Evolutionary conservation across 2,888 invertebrate species (phyloP), one percentile per base, ranked within the genome.

Genomic region (Cenopis cana): DNA sequence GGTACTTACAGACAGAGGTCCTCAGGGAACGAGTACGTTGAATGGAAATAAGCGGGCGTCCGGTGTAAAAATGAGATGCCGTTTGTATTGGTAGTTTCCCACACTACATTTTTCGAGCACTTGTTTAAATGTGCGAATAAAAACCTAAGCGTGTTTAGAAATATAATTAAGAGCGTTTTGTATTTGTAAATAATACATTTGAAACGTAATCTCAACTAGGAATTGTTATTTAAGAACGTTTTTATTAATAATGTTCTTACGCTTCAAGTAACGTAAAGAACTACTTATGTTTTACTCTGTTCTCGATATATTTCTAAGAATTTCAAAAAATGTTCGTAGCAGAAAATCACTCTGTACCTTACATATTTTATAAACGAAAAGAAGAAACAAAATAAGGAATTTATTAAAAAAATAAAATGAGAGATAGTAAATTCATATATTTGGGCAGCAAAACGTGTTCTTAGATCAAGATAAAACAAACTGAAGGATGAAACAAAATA

Each of bases 401-500:
- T 17, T 14, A 14, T n/a, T 24, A 24, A 46, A 46, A n/a, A 46
- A 14, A 46, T 46, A n/a, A 46, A 14, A 46, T n/a, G 14, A 46
- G 8, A 46, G n/a, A 1, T 8, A n/a, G 18, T 12, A 36, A 17
- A 59, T 38, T 20, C 12, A 60, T 60, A n/a, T 24, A 20, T 24
- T 59, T 5, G 36, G 5, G n/a, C 4, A 46, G n/a, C 11, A 33
- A 50, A 49, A 29, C 46, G 11, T 54, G 36, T 20, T 54, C n/a
- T n/a, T 54, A n/a, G 20, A 38, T 64, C 36, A 6, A 64, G 52
- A 52, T 24, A 38, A 52, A 52, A 62, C n/a, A 52, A 52, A 33
- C 38, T 36, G 24, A 38, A 24, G n/a, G n/a, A 64, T 64, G 52
- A 52, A 24, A n/a, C 36, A 38, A 60, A 64, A 54, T 64, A 64